These are phyloP conservation scores for Centropus bengalensis DNA, from an alignment of 2,113 vertebrate genomes.

Conservation along the genomic window DNA sequence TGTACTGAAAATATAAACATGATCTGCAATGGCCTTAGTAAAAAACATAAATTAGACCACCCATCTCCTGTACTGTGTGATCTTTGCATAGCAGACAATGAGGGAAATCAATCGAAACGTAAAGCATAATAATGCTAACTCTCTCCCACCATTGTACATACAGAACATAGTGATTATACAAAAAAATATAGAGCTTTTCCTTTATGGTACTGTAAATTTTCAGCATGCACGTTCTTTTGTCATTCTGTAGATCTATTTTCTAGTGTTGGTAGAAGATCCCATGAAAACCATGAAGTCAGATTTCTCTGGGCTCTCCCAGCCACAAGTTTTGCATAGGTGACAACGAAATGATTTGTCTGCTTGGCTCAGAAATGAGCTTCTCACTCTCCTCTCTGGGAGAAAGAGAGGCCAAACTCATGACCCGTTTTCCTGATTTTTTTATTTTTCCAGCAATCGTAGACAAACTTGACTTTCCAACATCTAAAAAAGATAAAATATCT, in stretches of 20 bases:
- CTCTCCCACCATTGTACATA: neutral
- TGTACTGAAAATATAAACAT: neutral
- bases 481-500: neutral
- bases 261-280: neutral
- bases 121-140: neutral
- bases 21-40: neutral
- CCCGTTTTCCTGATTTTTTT: neutral
- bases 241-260: neutral
- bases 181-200: neutral
- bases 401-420: neutral
- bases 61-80: neutral
- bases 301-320: neutral
- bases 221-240: neutral
- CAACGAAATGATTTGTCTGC: neutral
- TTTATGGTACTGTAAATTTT: neutral
- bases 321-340: neutral
- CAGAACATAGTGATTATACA: fast-evolving
- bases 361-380: neutral
- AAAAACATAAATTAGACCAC: neutral
- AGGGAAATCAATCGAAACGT: neutral
- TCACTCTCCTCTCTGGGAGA: neutral
- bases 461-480: neutral
- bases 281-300: neutral
- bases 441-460: neutral
- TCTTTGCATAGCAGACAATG: neutral